Evolutionary conservation across 2,797 vertebrate genomes (phyloP).

Genomic region (Graptemys geographica): DNA sequence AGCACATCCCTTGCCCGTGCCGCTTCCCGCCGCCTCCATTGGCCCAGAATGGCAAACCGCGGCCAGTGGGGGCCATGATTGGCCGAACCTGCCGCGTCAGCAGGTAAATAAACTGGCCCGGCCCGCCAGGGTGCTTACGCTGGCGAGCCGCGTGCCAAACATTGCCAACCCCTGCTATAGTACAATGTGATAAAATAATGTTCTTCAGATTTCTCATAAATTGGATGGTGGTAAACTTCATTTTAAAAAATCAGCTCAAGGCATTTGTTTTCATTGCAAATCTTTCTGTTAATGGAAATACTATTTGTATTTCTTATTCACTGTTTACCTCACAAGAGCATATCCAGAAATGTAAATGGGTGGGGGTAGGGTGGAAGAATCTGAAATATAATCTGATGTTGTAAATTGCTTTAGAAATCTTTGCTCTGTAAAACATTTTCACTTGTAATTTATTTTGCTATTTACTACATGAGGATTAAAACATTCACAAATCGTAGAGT

Average conservation of each 20-base stretch:
- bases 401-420: background rate
- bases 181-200: background rate
- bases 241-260: background rate
- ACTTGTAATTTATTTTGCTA: background rate
- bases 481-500: background rate
- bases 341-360: background rate
- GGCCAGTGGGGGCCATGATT: no score
- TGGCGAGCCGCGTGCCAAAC: no score
- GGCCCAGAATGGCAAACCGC: no score
- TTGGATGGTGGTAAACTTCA: background rate
- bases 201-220: background rate
- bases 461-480: background rate
- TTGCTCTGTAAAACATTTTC: background rate
- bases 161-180: no score
- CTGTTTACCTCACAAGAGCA: background rate
- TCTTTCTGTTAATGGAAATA: background rate
- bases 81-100: no score
- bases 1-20: no score
- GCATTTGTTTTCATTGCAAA: background rate
- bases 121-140: no score
- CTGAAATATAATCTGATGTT: background rate
- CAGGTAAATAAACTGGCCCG: no score
- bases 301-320: background rate
- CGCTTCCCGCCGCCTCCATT: no score
- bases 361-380: accelerated